Conservation (phyloP, 2,113 vertebrate species). For the Parus major region DNA sequence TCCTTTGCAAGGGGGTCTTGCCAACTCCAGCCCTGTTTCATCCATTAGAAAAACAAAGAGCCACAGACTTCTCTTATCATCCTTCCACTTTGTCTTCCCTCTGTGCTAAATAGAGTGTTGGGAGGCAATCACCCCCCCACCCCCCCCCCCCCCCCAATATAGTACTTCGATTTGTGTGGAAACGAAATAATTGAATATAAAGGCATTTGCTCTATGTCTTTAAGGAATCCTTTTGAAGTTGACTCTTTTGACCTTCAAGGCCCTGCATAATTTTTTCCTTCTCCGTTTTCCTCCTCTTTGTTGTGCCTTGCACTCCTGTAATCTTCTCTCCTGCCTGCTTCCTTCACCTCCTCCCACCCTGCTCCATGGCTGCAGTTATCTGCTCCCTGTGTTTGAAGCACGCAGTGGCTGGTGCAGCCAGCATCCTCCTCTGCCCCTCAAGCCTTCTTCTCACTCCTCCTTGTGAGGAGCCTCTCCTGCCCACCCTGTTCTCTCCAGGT, state of each 20-base stretch:
- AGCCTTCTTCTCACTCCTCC: neutral
- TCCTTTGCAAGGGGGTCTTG: neutral
- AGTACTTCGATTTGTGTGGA: neutral
- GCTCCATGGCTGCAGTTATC: neutral
- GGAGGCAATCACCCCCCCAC: neutral
- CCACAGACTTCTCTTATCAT: neutral
- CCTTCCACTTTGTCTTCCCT: neutral
- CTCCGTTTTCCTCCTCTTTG: neutral
- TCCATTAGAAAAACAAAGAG: neutral
- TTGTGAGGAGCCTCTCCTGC: neutral
- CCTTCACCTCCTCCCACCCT: slow-evolving; percentile 27
- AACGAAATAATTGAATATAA: slow-evolving; percentile 14
- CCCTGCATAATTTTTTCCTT: slow-evolving; percentile 22
- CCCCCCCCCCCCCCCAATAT: neutral
- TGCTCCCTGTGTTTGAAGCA: neutral
- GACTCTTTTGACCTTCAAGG: slow-evolving; percentile 17
- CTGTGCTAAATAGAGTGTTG: neutral
- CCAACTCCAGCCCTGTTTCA: rapidly evolving
- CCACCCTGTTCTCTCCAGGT: neutral
- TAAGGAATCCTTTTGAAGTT: slow-evolving; percentile 60
- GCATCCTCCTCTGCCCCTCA: neutral
- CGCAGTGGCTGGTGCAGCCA: neutral
- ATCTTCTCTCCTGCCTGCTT: slow-evolving; percentile 16
- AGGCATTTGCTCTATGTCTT: neutral
- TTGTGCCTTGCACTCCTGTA: neutral